These are phyloP conservation scores for Calyptommatus sinebrachiatus DNA, from an alignment of 2,113 vertebrate genomes.

Conservation along the genomic window DNA sequence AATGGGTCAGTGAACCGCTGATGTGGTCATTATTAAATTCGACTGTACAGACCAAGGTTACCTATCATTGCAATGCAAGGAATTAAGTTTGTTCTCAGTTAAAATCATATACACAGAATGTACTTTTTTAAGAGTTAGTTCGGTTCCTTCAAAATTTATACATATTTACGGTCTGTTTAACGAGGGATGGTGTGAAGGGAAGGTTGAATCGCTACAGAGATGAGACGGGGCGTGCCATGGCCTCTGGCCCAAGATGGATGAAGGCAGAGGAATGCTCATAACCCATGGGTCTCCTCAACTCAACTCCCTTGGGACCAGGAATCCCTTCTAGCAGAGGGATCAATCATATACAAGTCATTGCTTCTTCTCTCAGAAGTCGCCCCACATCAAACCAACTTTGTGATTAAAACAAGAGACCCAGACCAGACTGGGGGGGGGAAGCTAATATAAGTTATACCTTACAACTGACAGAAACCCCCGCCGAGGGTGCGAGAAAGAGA, in stretches of 20 bases:
- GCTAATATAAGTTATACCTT: conserved; percentile 72
- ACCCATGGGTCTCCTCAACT: conserved; percentile 60
- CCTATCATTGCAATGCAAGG: conserved; percentile 75
- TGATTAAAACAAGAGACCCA: conserved; percentile 64
- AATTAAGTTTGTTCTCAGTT: conserved; percentile 81
- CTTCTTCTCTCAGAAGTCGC: conserved; percentile 55
- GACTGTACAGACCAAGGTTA: conserved; percentile 80
- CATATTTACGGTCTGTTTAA: conserved; percentile 89
- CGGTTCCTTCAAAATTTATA: conserved; percentile 92
- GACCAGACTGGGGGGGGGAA: conserved; percentile 62
- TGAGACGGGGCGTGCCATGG: conserved; percentile 50
- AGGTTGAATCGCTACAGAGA: conserved; percentile 61
- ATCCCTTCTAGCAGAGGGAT: conserved; percentile 56
- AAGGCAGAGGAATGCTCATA: conserved; percentile 36
- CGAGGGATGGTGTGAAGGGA: conserved; percentile 57
- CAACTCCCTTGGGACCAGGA: conserved; percentile 58
- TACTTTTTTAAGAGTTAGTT: conserved; percentile 84
- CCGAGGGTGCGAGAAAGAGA: conserved; percentile 31
- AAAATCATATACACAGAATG: conserved; percentile 94
- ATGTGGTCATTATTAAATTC: conserved; percentile 61
- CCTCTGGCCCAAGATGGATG: conserved; percentile 58
- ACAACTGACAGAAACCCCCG: conserved; percentile 69
- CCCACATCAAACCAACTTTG: conserved; percentile 69
- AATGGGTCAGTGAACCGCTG: conserved; percentile 45
- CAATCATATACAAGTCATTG: conserved; percentile 41